Percentiles rank a stretch among this genome's conserved stretches.
Conservation (phyloP, 1,140 invertebrate species). For the Lerema accius region DNA sequence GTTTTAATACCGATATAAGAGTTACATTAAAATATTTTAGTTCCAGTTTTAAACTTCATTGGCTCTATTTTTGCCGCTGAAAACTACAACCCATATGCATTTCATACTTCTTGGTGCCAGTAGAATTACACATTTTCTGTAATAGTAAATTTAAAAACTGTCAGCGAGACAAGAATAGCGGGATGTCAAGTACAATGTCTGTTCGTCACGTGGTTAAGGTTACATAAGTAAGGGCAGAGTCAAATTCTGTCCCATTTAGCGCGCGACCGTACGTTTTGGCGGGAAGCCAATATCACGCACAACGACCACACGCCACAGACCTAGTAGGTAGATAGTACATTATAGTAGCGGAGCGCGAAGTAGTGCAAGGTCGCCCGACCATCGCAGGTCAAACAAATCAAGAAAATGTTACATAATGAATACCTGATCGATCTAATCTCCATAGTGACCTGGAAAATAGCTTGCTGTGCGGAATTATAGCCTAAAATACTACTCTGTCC, state of each 20-base stretch:
- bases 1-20: too few relatives aligned
- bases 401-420: conserved; percentile 18
- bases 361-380: conserved; percentile 22
- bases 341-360: not conserved
- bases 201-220: conserved; percentile 15
- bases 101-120: too few relatives aligned
- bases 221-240: conserved; percentile 34
- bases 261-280: conserved; percentile 19
- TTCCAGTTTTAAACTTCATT: too few relatives aligned
- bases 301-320: not conserved
- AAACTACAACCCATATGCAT: too few relatives aligned
- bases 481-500: not conserved
- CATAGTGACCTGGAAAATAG: not conserved
- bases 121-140: too few relatives aligned
- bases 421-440: not conserved
- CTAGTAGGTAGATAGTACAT: conserved; percentile 1
- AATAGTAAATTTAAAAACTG: not conserved
- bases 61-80: too few relatives aligned
- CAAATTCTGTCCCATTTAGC: conserved; percentile 29
- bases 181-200: conserved; percentile 31
- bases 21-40: too few relatives aligned
- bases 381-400: conserved; percentile 26
- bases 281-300: conserved; percentile 27
- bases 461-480: not conserved
- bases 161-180: conserved; percentile 3